Evolutionary conservation across 2,797 vertebrate genomes (phyloP), one percentile per base, ranked within the genome.

Genomic region (Phaenicophaeus curvirostris): DNA sequence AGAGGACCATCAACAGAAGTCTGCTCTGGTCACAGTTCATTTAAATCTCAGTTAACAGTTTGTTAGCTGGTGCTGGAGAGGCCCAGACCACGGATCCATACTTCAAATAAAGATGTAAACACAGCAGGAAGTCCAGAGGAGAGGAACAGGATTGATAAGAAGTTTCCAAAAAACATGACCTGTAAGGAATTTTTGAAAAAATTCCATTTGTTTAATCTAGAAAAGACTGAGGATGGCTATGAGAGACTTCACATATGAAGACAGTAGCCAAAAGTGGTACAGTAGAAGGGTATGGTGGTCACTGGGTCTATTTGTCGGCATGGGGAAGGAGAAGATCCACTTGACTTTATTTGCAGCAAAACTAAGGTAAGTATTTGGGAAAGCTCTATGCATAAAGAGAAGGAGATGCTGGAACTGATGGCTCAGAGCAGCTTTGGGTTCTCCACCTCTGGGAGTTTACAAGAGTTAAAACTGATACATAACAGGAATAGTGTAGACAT

Each of bases 121-220:
- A 67, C 23, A 7, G 2, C 39, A 61, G 69, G 48, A 85, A 85
- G 28, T 57, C 88, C 74, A 23, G 44, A 89, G 20, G 33, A 76
- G 67, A 51, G 46, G 48, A 73, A 25, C 37, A 42, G 46, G 61
- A 50, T 48, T 69, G 51, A 57, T 83, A 86, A 91, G 55, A 73
- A 21, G 6, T 65, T 93, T 85, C 58, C 73, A 24, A 72, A 72
- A 89, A 90, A 42, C 25, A 41, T 12, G 17, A 68, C 50, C 61
- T 37, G 18, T 44, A 37, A 75, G 62, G 57, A 92, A 53, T 46
- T 75, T 13, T 37, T 63, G 61, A 81, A 41, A 1, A 8, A n/a
- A 28, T 54, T 69, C 19, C 10, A 15, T 74, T 95, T 92, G 53
- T 87, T 92, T 83, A 74, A 68, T 87, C 93, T 90, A 57, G 67